Evolutionary conservation across 2,113 vertebrate genomes (phyloP), one percentile per base, ranked within the genome.

Genomic region (Catharus bicknelli): DNA sequence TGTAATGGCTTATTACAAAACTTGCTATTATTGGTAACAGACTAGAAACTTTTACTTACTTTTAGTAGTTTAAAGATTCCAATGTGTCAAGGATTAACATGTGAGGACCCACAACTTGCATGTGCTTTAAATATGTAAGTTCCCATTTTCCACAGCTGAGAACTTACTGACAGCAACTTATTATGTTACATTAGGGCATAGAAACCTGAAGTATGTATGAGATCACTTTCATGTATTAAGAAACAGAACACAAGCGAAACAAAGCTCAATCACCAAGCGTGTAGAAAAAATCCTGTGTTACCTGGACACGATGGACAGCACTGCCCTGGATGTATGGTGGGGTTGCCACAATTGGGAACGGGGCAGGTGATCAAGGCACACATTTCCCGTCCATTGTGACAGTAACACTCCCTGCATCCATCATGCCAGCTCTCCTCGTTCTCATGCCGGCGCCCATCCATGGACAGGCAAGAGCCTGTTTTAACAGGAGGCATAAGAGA

Each of bases 401-500:
- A 99, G 95, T 98, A 99, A 89, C 98, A 99, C 13, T 99, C 98
- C 42, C 98, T 97, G 96, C 98, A 99, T 69, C 98, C 98, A 11
- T 99, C 98, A 3, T 99, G 98, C 98, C 98, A 99, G 88, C 97
- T 99, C 88, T 99, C 98, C 61, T 98, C 98, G 3, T 98, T 98
- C 91, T 98, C 98, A 7, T 99, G 98, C 57, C 98, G 98, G 47
- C 97, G 98, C 45, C 98, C 98, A 29, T 99, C 98, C 98, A 98
- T 98, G 67, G 98, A 99, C 78, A 99, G 96, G 94, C 98, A 99
- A 3, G 98, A 97, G 88, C 98, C 98, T 34, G 97, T 94, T 90
- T 98, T 98, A 73, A 97, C 79, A 2, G 98, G 97, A 25, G 98
- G 98, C 57, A 98, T 94, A 20, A 97, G 90, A 27, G 98, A 97